These are phyloP conservation scores for Atethmia centrago DNA, from an alignment of 2,888 invertebrate species.

Conservation along the genomic window DNA sequence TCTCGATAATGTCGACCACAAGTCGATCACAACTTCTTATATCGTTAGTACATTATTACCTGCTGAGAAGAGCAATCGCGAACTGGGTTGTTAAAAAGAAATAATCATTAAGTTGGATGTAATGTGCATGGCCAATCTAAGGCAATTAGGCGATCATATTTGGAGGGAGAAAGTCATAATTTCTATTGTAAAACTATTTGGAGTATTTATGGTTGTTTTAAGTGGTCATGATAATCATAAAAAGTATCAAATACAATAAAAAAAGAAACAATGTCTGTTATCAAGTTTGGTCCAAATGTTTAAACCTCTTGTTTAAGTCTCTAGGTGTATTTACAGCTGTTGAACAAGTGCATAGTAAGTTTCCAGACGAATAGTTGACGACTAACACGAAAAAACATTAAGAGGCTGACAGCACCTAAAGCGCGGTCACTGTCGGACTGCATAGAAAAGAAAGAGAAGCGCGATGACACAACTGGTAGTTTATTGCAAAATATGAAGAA, in stretches of 20 bases:
- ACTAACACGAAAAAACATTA: neutral
- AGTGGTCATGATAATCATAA: slow-evolving; percentile 1
- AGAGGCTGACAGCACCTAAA: too few species aligned
- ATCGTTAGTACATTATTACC: slow-evolving; percentile 48
- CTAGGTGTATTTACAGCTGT: neutral
- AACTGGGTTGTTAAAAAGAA: slow-evolving; percentile 61
- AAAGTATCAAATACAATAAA: neutral
- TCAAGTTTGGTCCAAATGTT: neutral
- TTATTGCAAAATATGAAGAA: too few species aligned
- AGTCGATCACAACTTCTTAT: slow-evolving; percentile 39
- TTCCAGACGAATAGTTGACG: neutral
- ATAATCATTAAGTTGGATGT: slow-evolving; percentile 61
- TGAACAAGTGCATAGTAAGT: neutral
- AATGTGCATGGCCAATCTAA: slow-evolving; percentile 50
- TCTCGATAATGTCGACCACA: slow-evolving; percentile 17
- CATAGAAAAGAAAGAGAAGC: too few species aligned
- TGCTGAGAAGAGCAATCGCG: slow-evolving; percentile 43
- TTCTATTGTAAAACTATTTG: slow-evolving; percentile 11
- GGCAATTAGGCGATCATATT: slow-evolving; percentile 49
- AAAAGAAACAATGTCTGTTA: neutral
- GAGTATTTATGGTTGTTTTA: slow-evolving; percentile 1
- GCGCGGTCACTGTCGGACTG: too few species aligned
- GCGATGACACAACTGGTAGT: too few species aligned
- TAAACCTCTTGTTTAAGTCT: slow-evolving; percentile 2
- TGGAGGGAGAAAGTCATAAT: slow-evolving; percentile 39